Percentiles rank a stretch among this genome's conserved stretches.
Conservation (phyloP, 2,113 vertebrate species). For the Stegastes partitus region DNA sequence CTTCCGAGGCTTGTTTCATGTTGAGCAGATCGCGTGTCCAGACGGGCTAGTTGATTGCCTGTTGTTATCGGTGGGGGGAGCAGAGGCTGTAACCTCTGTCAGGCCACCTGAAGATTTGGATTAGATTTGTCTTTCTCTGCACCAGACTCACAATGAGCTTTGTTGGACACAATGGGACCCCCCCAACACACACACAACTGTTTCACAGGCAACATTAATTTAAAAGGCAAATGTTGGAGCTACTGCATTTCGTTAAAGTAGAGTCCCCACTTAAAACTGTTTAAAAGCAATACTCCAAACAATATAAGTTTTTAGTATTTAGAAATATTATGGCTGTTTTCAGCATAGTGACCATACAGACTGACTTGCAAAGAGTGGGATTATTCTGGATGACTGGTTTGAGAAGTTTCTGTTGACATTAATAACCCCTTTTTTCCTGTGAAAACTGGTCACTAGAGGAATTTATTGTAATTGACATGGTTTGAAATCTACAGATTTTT, state of each 20-base stretch:
- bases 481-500: too few relatives aligned
- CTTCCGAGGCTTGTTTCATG: conserved; percentile 70
- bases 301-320: too few relatives aligned
- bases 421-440: background rate
- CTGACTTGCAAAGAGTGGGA: too few relatives aligned
- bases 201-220: too few relatives aligned
- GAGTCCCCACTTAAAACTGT: too few relatives aligned
- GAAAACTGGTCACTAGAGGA: background rate
- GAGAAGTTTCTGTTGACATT: conserved; percentile 1
- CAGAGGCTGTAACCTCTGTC: conserved; percentile 67
- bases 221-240: too few relatives aligned
- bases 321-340: too few relatives aligned
- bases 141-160: conserved; percentile 57
- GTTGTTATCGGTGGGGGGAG: conserved; percentile 77
- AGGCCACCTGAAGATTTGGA: conserved; percentile 70
- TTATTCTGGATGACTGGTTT: too few relatives aligned
- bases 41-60: conserved; percentile 79
- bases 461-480: too few relatives aligned
- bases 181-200: background rate
- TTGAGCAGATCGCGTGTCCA: conserved; percentile 68
- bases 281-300: too few relatives aligned
- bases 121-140: conserved; percentile 60
- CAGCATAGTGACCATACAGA: too few relatives aligned
- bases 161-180: conserved; percentile 51
- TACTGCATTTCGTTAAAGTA: too few relatives aligned